Percentiles rank a stretch among this genome's conserved stretches.
Conservation (phyloP, 1,140 invertebrate genomes). For the Apis laboriosa region DNA sequence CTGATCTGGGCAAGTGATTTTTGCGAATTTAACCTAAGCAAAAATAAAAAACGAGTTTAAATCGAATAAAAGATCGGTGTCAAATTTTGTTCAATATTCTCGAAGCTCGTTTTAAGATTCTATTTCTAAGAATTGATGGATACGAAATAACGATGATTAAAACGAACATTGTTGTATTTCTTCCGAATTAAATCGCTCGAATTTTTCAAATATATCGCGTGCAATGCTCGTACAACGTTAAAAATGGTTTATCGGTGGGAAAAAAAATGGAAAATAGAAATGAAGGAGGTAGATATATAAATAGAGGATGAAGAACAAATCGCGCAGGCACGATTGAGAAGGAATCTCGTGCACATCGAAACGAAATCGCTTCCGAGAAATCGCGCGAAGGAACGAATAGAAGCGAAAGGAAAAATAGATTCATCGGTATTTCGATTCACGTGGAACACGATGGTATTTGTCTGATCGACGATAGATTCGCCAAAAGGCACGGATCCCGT, state of each 20-base stretch:
- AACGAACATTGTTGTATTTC: background rate
- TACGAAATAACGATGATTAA: background rate
- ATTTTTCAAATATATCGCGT: background rate
- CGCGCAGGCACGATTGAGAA: constrained; percentile 48
- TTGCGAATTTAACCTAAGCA: too few relatives aligned
- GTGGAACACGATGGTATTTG: constrained; percentile 12
- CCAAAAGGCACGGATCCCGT: background rate
- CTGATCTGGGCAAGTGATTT: too few relatives aligned
- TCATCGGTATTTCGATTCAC: background rate
- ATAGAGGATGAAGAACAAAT: background rate
- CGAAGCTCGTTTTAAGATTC: too few relatives aligned
- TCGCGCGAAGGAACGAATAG: background rate
- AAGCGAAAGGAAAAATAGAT: background rate
- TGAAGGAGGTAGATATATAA: background rate
- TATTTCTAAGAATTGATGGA: too few relatives aligned
- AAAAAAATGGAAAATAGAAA: background rate
- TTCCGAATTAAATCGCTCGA: constrained; percentile 13
- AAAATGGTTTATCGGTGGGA: background rate
- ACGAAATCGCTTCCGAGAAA: constrained; percentile 32
- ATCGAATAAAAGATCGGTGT: too few relatives aligned
- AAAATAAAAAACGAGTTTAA: too few relatives aligned
- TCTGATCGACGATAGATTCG: background rate
- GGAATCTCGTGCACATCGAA: constrained; percentile 63
- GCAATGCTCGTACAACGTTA: background rate
- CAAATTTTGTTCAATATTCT: too few relatives aligned